A percentile compares a stretch with the other conserved stretches of the same genome.
phyloP scores from a whole-genome alignment of 2,888 invertebrate species.

The Xanthia icteritia region DNA sequence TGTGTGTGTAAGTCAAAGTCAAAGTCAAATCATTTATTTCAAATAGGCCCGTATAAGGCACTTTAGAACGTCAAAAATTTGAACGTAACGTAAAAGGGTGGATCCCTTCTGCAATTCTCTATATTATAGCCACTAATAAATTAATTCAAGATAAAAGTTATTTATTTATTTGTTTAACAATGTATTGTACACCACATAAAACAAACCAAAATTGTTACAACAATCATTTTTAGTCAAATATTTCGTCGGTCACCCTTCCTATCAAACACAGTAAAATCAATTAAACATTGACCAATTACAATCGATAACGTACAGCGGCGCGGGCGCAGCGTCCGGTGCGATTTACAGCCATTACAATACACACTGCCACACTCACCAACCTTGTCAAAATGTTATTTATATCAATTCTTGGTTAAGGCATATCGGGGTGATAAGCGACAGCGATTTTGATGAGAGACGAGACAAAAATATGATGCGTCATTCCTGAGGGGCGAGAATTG shows the following conservation, averaged over 20 bases:
- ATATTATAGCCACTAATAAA: background rate
- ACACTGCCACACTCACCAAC: slow-evolving; percentile 45
- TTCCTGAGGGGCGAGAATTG: background rate
- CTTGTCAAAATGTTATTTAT: slow-evolving; percentile 69
- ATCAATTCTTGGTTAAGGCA: slow-evolving; percentile 51
- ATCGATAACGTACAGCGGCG: slow-evolving; percentile 32
- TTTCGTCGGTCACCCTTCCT: background rate
- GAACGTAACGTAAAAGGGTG: no score
- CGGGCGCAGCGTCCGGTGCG: slow-evolving; percentile 50
- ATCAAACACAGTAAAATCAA: slow-evolving; percentile 35
- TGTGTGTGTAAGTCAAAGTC: no score
- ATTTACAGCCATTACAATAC: slow-evolving; percentile 46
- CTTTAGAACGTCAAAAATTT: no score
- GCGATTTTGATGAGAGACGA: slow-evolving; percentile 16
- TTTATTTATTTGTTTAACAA: background rate
- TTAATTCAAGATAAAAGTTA: no score
- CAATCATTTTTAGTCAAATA: background rate
- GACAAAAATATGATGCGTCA: background rate
- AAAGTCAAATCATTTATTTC: no score
- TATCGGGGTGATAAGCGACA: background rate
- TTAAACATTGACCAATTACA: slow-evolving; percentile 40
- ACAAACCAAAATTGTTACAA: background rate
- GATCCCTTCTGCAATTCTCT: no score
- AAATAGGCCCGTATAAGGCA: no score
- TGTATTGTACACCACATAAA: background rate